Evolutionary conservation across 2,888 invertebrate species (phyloP).

Genomic region (Psylliodes chrysocephalus): DNA sequence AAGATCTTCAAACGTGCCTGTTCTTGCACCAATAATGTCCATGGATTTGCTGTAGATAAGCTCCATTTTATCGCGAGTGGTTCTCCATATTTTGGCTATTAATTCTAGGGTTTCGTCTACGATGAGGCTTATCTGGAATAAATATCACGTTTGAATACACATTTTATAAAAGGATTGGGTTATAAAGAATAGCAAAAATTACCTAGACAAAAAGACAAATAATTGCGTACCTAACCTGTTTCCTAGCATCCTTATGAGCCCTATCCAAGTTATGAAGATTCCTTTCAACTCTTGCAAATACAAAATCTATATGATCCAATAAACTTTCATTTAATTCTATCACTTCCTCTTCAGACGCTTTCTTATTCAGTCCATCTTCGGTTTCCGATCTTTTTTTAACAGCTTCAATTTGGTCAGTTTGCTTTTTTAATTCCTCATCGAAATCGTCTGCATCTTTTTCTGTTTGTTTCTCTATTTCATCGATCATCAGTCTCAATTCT

Average conservation of each 20-base stretch:
- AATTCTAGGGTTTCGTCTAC: neutral
- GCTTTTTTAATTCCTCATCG: neutral
- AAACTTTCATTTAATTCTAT: neutral
- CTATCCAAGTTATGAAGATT: neutral
- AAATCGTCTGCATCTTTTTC: neutral
- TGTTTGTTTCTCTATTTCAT: neutral
- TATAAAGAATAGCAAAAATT: too few relatives aligned
- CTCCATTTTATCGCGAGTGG: neutral
- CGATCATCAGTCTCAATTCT: neutral
- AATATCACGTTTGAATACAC: too few relatives aligned
- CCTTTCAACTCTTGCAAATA: neutral
- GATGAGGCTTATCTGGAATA: neutral
- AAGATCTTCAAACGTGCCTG: neutral
- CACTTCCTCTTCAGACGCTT: neutral
- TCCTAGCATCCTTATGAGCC: neutral
- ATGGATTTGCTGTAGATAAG: neutral
- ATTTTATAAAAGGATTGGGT: too few relatives aligned
- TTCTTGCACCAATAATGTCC: neutral
- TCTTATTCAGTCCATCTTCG: neutral
- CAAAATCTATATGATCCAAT: neutral
- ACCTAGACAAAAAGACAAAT: neutral
- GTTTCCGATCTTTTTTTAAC: neutral
- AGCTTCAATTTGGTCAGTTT: neutral
- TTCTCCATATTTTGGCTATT: neutral
- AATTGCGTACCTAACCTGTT: slow-evolving; percentile 7